Base-by-base conservation (phyloP, 30 jellyfish, hydroid and myxozoan genomes). In the Cassiopea andromeda region DNA sequence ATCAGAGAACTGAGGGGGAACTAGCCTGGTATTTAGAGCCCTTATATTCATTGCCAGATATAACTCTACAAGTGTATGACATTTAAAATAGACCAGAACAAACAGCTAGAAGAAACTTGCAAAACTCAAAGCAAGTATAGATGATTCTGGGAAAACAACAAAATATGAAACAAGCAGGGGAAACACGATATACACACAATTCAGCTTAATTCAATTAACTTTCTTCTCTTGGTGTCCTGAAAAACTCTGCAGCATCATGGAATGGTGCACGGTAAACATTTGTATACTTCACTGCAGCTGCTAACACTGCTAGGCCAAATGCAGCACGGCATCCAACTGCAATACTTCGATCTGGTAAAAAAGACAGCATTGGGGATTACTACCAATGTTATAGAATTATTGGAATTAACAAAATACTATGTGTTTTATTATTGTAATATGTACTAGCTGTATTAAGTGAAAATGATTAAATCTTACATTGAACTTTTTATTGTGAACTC, bases 241-340 rank as follows among this genome's bases (percentile, higher is more conserved):
- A 68, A 73, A 16, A 87, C 8, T 74, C 94, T 19, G 82, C 10
- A 5, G 75, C 1, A 48, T 87, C 94, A 45, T 71, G 2, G 60
- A 89, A 89, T 46, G 96, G 96, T 50, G 81, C 92, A 57, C 92
- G 67, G 88, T 89, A 89, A 18, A 73, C 89, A 48, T 80, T 79
- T 27, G 67, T 80, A 82, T 80, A 89, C 60, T 89, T 89, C 58
- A 89, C 60, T 44, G 81, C 90, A 45, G 83, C 88, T 58, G 87
- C 87, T 0, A 78, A 14, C 45, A 75, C 78, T 1, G 91, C 96
- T 13, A 89, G 73, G 9, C 70, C 88, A n/a, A 78, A 73, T 14
- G 96, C 91, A 60, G 73, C 50, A 16, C 76, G 66, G 38, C 57
- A 64, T 19, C 96, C 96, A 72, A 75, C 73, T 1, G 88, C 83